These are phyloP conservation scores for Limanda limanda DNA, from an alignment of 2,113 vertebrate species.

Conservation along the genomic window DNA sequence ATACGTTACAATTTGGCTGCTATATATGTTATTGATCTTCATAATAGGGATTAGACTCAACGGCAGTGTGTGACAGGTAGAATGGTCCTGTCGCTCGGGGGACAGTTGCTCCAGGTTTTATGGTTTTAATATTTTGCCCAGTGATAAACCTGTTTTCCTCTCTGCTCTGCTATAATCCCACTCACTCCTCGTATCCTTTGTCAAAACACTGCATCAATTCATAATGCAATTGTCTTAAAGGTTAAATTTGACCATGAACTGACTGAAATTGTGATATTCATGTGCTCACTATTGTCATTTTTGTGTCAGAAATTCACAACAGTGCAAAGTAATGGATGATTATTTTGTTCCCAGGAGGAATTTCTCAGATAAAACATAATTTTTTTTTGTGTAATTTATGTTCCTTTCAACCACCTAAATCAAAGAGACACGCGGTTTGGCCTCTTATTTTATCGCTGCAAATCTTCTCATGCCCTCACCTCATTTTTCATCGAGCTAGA, in stretches of 20 bases:
- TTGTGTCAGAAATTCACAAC: too few species aligned
- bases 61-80: constrained; percentile 38
- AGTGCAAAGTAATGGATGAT: neutral
- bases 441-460: neutral
- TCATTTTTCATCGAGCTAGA: neutral
- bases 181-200: neutral
- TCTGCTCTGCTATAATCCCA: too few species aligned
- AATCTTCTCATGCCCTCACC: neutral
- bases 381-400: neutral
- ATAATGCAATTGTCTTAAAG: too few species aligned
- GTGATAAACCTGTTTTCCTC: neutral
- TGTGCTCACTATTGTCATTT: too few species aligned
- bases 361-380: neutral
- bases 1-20: constrained; percentile 31
- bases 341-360: neutral
- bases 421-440: neutral
- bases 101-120: constrained; percentile 34
- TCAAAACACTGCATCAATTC: neutral
- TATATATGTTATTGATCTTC: constrained; percentile 54
- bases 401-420: neutral
- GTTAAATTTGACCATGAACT: too few species aligned
- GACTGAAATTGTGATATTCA: too few species aligned
- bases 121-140: neutral
- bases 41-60: constrained; percentile 54
- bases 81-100: constrained; percentile 40